Base-by-base conservation (phyloP, 2,797 vertebrate genomes). In the Menidia menidia region DNA sequence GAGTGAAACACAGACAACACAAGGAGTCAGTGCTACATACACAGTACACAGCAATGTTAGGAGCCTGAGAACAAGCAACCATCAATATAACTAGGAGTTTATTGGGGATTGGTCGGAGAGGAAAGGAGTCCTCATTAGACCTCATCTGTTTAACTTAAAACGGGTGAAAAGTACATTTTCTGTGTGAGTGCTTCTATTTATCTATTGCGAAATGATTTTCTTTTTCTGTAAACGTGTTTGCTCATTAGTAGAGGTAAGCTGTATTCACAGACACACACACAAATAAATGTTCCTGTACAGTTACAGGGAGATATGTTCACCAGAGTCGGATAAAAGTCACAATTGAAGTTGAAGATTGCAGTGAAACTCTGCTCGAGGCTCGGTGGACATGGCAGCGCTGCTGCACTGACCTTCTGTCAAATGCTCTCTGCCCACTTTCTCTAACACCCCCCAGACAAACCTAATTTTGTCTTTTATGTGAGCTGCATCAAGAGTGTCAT, bases 341-440 rank as follows among this genome's bases (percentile, higher is more conserved):
- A 1, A 0, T 43, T 32, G 16, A 85, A 85, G 60, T 82, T 83
- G 75, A 68, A 77, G 68, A 80, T 54, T 30, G 59, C 60, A 84
- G 68, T 68, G 78, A 80, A 78, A 60, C 51, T 81, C 76, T 60
- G 75, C 76, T 76, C 3, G 59, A 51, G 70, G 81, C 82, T 51
- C 6, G 25, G 55, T 69, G 78, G 66, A 85, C 80, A 70, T 75
- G 57, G 60, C 43, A 53, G 64, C 75, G 77, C 77, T 0, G 47
- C 62, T 50, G 58, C n/a, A 60, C 77, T 84, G 85, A 88, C 86
- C 74, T 89, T 84, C 67, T 58, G 53, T 83, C 77, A 76, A 57
- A 81, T 73, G 48, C 68, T 81, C 69, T 75, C 64, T 69, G 68
- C 70, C 59, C 65, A 54, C 79, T 75, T 65, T 58, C 62, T 73